These are phyloP conservation scores for Gymnothorax javanicus DNA, from an alignment of 2,797 vertebrate species.

Conservation along the genomic window DNA sequence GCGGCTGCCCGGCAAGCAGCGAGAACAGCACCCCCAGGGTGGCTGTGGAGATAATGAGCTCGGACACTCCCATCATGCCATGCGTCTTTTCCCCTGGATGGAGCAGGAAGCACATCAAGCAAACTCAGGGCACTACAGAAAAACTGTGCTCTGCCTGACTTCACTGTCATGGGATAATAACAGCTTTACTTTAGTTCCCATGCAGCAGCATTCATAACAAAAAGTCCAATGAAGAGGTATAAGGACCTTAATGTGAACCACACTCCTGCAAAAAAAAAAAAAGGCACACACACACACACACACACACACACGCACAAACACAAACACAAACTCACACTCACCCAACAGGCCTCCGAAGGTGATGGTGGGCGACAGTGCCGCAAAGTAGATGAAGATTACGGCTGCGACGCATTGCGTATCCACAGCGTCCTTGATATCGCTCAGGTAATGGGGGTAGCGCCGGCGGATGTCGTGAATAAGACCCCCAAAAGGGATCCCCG, in stretches of 20 bases:
- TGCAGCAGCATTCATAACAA: not conserved
- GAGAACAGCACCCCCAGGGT: conserved; percentile 91
- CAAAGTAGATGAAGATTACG: conserved; percentile 96
- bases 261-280: not conserved
- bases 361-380: conserved; percentile 92
- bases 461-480: conserved; percentile 90
- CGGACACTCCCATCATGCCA: conserved; percentile 95
- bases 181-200: not conserved
- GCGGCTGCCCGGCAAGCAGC: conserved; percentile 88
- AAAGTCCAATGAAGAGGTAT: not conserved
- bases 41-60: conserved; percentile 93
- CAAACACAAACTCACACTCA: conserved; percentile 55
- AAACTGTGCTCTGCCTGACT: not conserved
- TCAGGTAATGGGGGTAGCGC: conserved; percentile 89
- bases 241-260: not conserved
- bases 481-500: conserved; percentile 89
- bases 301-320: conserved; percentile 18
- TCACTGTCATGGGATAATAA: not conserved
- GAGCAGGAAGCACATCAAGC: not conserved
- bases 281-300: not conserved
- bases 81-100: conserved; percentile 91
- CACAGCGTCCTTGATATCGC: conserved; percentile 87
- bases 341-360: conserved; percentile 95
- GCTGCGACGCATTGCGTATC: conserved; percentile 92
- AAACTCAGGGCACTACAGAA: not conserved